Evolutionary conservation across 2,797 vertebrate species (phyloP).

Genomic region (Petrocephalus sullivani): DNA sequence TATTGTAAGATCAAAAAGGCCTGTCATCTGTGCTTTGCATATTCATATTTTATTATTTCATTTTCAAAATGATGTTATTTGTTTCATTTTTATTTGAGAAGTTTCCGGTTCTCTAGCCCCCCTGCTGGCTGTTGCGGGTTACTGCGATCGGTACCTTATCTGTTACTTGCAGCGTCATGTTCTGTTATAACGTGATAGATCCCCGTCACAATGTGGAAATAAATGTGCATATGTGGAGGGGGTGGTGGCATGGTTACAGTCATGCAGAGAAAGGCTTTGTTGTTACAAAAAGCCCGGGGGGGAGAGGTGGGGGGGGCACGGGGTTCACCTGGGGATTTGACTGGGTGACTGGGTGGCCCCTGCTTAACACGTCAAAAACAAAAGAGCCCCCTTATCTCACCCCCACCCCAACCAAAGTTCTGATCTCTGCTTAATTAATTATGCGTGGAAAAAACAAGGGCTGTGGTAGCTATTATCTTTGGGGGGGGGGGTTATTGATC

Average conservation of each 20-base stretch:
- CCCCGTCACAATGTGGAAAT: not conserved
- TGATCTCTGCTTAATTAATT: not conserved
- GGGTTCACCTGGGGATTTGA: not conserved
- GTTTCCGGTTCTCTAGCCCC: not conserved
- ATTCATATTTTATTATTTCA: not conserved
- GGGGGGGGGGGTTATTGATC: slow-evolving; percentile 53
- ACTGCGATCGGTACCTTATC: not conserved
- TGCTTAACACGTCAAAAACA: not conserved
- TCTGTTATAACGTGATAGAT: not conserved
- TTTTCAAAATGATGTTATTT: not conserved
- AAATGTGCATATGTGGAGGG: not conserved
- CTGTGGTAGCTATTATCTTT: slow-evolving; percentile 31
- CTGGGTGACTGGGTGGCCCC: not conserved
- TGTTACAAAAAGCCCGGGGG: not conserved
- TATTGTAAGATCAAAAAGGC: not conserved
- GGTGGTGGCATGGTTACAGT: not conserved
- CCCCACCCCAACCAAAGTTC: not conserved
- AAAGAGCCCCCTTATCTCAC: not conserved
- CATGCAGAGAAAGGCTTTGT: not conserved
- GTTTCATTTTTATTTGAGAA: not conserved
- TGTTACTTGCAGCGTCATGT: not conserved
- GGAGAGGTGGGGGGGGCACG: no score
- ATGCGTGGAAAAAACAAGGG: not conserved
- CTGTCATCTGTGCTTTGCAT: not conserved
- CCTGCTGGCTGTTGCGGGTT: not conserved